A percentile compares a stretch with the other conserved stretches of the same genome.
phyloP scores from a whole-genome alignment of 37 sponge, comb jelly and placozoan genomes.

The Chondrosia reniformis region DNA sequence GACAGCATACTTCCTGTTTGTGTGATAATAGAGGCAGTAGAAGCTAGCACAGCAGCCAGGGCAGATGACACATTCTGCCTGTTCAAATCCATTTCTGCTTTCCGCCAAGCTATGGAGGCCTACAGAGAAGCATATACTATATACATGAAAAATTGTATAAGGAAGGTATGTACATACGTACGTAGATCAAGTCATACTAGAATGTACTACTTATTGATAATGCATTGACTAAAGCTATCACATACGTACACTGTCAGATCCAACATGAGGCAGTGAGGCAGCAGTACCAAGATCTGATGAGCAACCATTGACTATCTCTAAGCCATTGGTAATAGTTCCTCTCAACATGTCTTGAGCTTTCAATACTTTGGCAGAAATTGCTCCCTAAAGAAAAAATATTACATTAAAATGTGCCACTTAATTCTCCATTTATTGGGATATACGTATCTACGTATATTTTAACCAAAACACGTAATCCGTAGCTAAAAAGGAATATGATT shows the following conservation, averaged over 20 bases:
- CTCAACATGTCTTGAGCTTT: constrained; percentile 56
- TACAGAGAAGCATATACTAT: neutral
- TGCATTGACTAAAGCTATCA: neutral
- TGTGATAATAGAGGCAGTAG: constrained; percentile 78
- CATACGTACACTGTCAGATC: constrained; percentile 63
- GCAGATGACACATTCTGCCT: constrained; percentile 90
- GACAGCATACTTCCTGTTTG: constrained; percentile 71
- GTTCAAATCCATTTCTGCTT: constrained; percentile 82
- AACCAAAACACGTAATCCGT: no score
- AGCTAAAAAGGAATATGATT: no score
- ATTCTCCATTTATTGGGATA: no score
- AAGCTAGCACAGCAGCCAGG: constrained; percentile 87
- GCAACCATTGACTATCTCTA: constrained; percentile 15
- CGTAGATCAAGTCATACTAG: neutral
- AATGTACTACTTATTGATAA: neutral
- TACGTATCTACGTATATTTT: no score
- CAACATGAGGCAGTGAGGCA: constrained; percentile 47
- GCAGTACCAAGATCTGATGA: constrained; percentile 21
- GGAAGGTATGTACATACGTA: neutral
- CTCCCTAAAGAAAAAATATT: neutral
- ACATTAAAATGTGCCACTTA: no score
- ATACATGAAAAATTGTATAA: neutral
- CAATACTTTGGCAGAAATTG: constrained; percentile 55
- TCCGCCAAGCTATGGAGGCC: constrained; percentile 82
- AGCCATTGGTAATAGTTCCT: constrained; percentile 40